Base-by-base conservation (phyloP, 2,888 invertebrate species). In the Elmis aenea region DNA sequence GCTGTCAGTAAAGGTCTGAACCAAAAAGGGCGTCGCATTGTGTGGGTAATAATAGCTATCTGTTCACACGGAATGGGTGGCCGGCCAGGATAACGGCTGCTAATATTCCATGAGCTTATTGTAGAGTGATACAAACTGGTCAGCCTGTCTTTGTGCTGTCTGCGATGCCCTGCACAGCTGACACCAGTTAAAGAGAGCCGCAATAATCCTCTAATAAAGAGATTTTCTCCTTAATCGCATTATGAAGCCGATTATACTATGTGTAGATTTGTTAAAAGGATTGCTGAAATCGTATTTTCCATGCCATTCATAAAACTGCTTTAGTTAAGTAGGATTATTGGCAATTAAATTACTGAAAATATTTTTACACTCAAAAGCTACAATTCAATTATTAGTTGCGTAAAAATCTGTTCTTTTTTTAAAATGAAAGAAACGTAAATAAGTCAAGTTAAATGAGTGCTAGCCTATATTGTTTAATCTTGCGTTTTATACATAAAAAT, bases 151-250 rank as follows among this genome's bases (percentile, higher is more conserved):
- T 24, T 39, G 24, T 24, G 20, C 11, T 24, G 22, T 31, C 33
- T 40, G 29, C 37, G 41, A 41, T 37, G 25, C 34, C 29, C 29
- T 32, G 38, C 26, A 27, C 42, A 42, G 42, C 42, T 42, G 42
- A 38, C 42, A 35, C 14, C 15, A 29, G 28, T 36, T 37, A 37
- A 37, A 36, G 28, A 26, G 29, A 33, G 39, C 43, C 44, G 44
- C 39, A 26, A 13, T 44, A 44, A 44, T 39, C 44, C 40, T 26
- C 12, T 23, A 34, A 25, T 33, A 44, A 40, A 34, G 30, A 27
- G 43, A 24, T 35, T 43, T 36, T 18, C 25, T 29, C n/a, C n/a
- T 14, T 45, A 45, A 45, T 45, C 45, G 41, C 29, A 45, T 45
- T 45, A 40, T 26, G 38, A 20, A 36, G 26, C 35, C 26, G 31